phyloP scores from a whole-genome alignment of 2,113 vertebrate species.

The Propithecus coquereli region DNA sequence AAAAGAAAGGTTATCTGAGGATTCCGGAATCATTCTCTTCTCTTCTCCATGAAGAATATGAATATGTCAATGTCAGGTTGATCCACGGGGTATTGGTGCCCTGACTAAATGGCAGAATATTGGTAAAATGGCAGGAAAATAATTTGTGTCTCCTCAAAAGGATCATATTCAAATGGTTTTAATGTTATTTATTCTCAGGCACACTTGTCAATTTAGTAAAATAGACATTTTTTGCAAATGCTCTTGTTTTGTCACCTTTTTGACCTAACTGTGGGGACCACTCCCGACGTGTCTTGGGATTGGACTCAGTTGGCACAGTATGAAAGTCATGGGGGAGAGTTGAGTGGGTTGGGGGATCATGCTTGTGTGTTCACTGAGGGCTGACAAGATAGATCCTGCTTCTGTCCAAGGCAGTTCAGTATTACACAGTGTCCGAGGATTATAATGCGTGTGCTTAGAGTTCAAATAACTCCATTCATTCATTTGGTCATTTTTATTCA shows the following conservation, averaged over 20 bases:
- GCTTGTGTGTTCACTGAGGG: not conserved
- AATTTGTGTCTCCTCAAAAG: not conserved
- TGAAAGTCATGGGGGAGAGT: not conserved
- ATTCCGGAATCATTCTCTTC: not conserved
- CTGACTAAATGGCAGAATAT: not conserved
- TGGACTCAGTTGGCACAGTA: not conserved
- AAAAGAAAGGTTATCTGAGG: constrained; percentile 42
- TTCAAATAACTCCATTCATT: not conserved
- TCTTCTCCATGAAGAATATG: not conserved
- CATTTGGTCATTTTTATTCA: not conserved
- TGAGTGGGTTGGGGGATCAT: not conserved
- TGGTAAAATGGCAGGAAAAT: constrained; percentile 29
- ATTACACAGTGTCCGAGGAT: not conserved
- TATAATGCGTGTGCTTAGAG: not conserved
- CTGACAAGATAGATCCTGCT: not conserved
- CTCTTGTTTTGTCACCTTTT: not conserved
- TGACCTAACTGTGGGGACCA: not conserved
- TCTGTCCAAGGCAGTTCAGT: not conserved
- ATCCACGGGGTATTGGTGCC: not conserved
- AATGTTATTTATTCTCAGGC: not conserved
- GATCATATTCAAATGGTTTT: not conserved
- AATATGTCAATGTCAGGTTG: not conserved
- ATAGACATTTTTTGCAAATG: not conserved
- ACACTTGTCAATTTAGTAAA: not conserved
- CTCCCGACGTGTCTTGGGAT: not conserved